Conservation (phyloP, 2,797 vertebrate genomes). For the Pipistrellus pipistrellus region DNA sequence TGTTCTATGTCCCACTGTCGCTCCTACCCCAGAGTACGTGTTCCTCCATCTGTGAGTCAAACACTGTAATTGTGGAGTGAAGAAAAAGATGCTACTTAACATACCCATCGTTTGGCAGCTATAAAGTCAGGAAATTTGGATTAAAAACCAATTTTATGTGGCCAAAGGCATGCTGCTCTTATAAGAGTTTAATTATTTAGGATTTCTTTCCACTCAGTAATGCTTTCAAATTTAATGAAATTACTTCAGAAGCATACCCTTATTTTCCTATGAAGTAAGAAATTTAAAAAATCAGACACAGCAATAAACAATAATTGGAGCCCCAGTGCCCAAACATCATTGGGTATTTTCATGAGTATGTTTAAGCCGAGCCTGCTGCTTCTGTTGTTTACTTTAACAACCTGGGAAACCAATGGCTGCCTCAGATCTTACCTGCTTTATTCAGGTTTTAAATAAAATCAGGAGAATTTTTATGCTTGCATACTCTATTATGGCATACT, state of each 20-base stretch:
- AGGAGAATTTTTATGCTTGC: background rate
- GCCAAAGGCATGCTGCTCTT: background rate
- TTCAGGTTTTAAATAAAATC: background rate
- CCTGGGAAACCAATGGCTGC: background rate
- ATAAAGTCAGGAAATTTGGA: background rate
- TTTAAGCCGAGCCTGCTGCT: background rate
- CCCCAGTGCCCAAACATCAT: conserved; percentile 26
- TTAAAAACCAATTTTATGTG: background rate
- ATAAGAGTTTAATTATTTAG: conserved; percentile 48
- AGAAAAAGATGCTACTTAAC: background rate
- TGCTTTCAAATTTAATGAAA: conserved; percentile 60
- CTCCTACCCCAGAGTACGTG: background rate
- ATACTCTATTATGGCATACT: background rate
- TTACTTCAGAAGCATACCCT: background rate
- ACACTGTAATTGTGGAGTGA: fast-evolving
- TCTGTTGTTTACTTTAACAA: conserved; percentile 26
- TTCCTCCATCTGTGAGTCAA: background rate
- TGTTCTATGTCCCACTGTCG: no score
- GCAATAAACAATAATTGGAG: conserved; percentile 33
- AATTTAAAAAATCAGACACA: conserved; percentile 43
- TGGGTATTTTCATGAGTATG: background rate
- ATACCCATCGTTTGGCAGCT: background rate
- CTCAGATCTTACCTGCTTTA: background rate
- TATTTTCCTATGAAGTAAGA: conserved; percentile 57
- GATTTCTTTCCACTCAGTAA: conserved; percentile 24